These are phyloP conservation scores for Gonioctena quinquepunctata DNA, from an alignment of 1,140 invertebrate genomes.

Conservation along the genomic window DNA sequence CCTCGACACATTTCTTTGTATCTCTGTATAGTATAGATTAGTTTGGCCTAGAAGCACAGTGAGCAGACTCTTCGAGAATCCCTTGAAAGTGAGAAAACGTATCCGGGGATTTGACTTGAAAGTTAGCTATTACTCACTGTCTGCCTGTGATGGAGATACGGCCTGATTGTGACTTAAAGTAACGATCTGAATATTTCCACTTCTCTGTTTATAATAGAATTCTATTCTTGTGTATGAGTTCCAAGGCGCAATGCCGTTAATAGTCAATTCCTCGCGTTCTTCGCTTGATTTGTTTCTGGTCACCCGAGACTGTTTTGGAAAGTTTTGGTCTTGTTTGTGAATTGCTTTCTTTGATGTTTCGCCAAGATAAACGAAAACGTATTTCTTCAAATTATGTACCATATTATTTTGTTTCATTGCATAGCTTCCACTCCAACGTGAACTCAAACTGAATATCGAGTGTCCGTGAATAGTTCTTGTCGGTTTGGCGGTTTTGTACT, in stretches of 20 bases:
- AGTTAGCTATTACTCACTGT: slow-evolving; percentile 34
- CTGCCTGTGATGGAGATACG: slow-evolving; percentile 32
- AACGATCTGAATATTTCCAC: slow-evolving; percentile 8
- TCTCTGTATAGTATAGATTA: not conserved
- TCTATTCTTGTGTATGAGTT: slow-evolving; percentile 7
- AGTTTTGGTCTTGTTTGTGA: not conserved
- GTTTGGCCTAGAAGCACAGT: slow-evolving; percentile 8
- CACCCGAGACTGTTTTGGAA: not conserved
- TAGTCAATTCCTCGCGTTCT: not conserved
- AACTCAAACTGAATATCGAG: too few species aligned
- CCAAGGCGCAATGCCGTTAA: not conserved
- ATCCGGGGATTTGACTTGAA: slow-evolving; percentile 25
- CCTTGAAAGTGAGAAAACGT: slow-evolving; percentile 30
- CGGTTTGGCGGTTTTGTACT: too few species aligned
- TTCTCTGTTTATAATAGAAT: slow-evolving; percentile 10
- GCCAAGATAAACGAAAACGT: too few species aligned
- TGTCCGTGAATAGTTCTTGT: too few species aligned
- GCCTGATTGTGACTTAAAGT: slow-evolving; percentile 24
- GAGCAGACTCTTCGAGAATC: slow-evolving; percentile 11
- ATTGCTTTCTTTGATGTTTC: not conserved
- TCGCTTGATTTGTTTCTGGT: not conserved
- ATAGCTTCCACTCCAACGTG: too few species aligned
- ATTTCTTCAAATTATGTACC: too few species aligned
- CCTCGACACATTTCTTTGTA: not conserved
- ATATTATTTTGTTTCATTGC: too few species aligned